Conservation (phyloP, 2,113 vertebrate genomes). For the Eublepharis macularius region DNA sequence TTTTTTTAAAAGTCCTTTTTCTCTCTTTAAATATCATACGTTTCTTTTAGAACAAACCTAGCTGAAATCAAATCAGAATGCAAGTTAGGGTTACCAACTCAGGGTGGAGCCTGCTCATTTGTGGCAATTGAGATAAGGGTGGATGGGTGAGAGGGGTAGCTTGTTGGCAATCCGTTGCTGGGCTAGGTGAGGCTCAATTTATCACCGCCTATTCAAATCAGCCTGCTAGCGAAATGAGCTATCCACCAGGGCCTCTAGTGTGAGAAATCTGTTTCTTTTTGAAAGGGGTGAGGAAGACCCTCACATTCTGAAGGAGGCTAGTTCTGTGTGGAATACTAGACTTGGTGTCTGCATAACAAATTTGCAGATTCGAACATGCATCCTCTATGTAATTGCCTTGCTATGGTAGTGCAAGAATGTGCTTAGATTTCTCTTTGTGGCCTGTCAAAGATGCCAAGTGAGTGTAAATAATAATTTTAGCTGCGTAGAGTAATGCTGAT, state of each 20-base stretch:
- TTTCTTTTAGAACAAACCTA: background rate
- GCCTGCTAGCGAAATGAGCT: background rate
- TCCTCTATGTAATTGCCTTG: background rate
- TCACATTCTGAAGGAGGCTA: background rate
- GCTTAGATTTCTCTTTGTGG: constrained; percentile 1
- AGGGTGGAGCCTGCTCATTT: no score
- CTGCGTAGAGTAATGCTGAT: background rate
- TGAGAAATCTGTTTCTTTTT: background rate
- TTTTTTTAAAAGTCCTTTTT: no score
- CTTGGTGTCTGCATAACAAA: background rate
- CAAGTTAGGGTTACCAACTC: no score
- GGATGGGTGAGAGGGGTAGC: background rate
- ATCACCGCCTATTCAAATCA: background rate
- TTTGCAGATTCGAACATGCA: background rate
- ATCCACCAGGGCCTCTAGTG: background rate
- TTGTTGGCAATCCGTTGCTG: background rate
- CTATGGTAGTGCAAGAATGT: background rate
- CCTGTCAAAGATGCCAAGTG: background rate
- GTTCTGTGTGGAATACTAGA: background rate
- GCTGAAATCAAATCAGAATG: background rate
- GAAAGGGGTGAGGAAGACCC: background rate
- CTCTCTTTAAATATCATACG: background rate
- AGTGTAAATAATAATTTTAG: background rate
- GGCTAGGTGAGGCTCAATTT: background rate
- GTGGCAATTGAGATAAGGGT: background rate